Conservation (phyloP, 2,797 vertebrate species). For the Eulemur rubriventer region DNA sequence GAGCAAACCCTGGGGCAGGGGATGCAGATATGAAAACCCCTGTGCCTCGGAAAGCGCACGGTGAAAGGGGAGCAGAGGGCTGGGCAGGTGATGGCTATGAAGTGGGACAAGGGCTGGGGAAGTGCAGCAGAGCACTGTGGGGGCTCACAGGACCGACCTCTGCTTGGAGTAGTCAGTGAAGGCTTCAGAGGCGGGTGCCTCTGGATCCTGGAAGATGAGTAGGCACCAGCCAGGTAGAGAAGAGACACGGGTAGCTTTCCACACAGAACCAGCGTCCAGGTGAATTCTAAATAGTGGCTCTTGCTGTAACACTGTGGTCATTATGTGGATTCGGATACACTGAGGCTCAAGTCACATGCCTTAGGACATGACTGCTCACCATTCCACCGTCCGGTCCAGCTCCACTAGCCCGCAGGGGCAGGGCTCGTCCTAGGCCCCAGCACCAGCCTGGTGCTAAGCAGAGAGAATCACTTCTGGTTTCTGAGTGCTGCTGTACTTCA, state of each 20-base stretch:
- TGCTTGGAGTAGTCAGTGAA: neutral
- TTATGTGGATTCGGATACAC: neutral
- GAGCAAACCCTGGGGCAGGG: neutral
- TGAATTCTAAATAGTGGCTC: neutral
- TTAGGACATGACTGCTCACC: neutral
- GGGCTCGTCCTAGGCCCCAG: neutral
- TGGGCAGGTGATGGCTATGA: neutral
- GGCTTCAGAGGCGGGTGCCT: neutral
- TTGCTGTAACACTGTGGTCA: neutral
- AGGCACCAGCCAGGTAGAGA: neutral
- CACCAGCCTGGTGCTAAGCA: neutral
- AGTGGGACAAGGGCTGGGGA: neutral
- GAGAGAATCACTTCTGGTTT: neutral
- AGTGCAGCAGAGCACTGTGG: neutral
- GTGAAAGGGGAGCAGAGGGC: neutral
- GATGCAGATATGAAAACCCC: neutral
- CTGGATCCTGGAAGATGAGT: neutral
- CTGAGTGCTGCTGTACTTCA: neutral
- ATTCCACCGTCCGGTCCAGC: neutral
- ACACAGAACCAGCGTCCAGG: neutral
- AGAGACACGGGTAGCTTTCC: neutral
- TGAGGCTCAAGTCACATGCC: neutral
- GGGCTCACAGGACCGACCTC: neutral
- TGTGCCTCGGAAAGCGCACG: neutral
- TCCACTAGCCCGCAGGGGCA: neutral